phyloP scores from a whole-genome alignment of 2,888 invertebrate genomes.

The Drosophila acutilabella region DNA sequence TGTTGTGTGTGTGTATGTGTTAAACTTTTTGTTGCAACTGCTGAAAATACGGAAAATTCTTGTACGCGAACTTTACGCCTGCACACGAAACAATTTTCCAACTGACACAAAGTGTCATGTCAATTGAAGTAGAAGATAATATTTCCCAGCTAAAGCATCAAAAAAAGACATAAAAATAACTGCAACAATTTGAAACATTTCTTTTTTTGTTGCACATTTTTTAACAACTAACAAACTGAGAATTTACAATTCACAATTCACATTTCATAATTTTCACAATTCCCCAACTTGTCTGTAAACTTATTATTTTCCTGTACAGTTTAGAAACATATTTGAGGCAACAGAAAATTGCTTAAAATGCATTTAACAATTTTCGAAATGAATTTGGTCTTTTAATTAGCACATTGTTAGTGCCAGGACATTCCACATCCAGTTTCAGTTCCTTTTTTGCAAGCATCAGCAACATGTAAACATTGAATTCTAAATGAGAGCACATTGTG shows the following conservation, averaged over 20 bases:
- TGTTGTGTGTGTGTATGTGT: conserved; percentile 3
- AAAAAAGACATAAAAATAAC: conserved; percentile 22
- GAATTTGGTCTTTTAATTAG: conserved; percentile 49
- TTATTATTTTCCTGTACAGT: too few species aligned
- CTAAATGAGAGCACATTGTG: not conserved
- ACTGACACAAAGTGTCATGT: conserved; percentile 78
- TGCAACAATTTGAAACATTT: conserved; percentile 14
- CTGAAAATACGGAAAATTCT: conserved; percentile 45
- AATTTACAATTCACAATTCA: conserved; percentile 20
- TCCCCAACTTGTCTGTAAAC: conserved; percentile 5
- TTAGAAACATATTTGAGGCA: not conserved
- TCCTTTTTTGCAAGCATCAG: conserved; percentile 9
- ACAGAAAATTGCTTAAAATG: conserved; percentile 1
- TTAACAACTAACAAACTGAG: conserved; percentile 34
- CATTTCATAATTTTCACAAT: conserved; percentile 34
- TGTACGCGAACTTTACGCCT: conserved; percentile 43
- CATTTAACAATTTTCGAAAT: conserved; percentile 19
- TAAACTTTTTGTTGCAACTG: conserved; percentile 53
- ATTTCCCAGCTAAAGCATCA: conserved; percentile 59
- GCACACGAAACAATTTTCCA: conserved; percentile 68
- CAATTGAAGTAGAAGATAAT: conserved; percentile 76
- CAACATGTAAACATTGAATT: not conserved
- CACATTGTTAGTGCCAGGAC: conserved; percentile 41
- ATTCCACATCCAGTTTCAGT: not conserved
- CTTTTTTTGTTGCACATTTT: conserved; percentile 34